These are phyloP conservation scores for Triops longicaudatus DNA, from an alignment of 1,140 invertebrate genomes.

Conservation along the genomic window DNA sequence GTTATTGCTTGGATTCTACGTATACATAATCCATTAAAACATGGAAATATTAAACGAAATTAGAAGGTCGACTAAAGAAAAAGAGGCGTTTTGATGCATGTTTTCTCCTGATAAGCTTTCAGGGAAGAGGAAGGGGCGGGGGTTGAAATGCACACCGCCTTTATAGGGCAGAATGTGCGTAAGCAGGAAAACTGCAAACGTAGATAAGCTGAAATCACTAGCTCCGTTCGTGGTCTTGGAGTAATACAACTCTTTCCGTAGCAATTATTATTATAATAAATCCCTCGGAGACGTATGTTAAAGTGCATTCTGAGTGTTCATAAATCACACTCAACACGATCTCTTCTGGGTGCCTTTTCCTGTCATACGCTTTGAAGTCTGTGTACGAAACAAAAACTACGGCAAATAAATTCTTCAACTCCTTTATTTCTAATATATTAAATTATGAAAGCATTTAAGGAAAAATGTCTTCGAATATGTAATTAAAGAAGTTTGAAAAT, in stretches of 20 bases:
- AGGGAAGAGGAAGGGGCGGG: background rate
- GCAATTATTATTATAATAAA: background rate
- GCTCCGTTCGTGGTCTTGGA: background rate
- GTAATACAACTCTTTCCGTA: background rate
- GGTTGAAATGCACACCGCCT: conserved; percentile 4
- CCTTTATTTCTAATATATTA: too few species aligned
- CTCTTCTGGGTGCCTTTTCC: background rate
- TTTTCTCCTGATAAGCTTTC: conserved; percentile 2
- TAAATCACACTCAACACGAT: background rate
- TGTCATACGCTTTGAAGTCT: too few species aligned
- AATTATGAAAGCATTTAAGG: background rate
- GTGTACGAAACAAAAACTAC: too few species aligned
- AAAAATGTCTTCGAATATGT: background rate
- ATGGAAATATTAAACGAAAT: too few species aligned
- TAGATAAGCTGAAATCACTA: background rate
- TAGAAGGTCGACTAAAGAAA: background rate
- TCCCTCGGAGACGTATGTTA: background rate
- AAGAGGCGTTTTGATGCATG: conserved; percentile 5
- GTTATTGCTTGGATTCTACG: too few species aligned
- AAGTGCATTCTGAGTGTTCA: background rate
- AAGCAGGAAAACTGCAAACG: conserved; percentile 11
- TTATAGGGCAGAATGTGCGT: background rate
- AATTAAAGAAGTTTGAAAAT: background rate
- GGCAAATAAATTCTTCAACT: too few species aligned
- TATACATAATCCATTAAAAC: too few species aligned